Evolutionary conservation across 2,888 invertebrate genomes (phyloP).

Genomic region (Quadroppia sp.): DNA sequence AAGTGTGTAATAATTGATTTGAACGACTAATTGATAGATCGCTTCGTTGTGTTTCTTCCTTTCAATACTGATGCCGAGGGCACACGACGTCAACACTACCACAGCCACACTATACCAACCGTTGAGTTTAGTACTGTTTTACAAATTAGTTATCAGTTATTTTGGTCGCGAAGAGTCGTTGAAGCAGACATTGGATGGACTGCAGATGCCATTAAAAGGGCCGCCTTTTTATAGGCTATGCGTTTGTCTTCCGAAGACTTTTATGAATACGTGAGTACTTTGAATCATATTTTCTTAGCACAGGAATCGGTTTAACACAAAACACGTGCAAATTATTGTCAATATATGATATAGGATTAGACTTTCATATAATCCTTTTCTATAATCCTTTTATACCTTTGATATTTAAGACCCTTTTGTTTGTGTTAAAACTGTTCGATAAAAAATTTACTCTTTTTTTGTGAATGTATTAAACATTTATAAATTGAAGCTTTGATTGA

Average conservation of each 20-base stretch:
- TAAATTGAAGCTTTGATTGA: not conserved
- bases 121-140: conserved; percentile 47
- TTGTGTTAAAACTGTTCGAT: too few species aligned
- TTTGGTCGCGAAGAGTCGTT: conserved; percentile 46
- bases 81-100: conserved; percentile 42
- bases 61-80: conserved; percentile 46
- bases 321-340: too few species aligned
- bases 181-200: conserved; percentile 45
- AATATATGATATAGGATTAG: too few species aligned
- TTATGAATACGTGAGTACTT: conserved; percentile 45
- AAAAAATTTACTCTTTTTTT: too few species aligned
- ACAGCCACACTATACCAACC: conserved; percentile 46
- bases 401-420: too few species aligned
- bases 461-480: too few species aligned
- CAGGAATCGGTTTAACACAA: too few species aligned
- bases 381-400: too few species aligned
- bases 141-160: conserved; percentile 47
- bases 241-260: conserved; percentile 46
- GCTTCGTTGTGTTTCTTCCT: conserved; percentile 47
- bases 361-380: too few species aligned
- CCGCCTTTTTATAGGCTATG: conserved; percentile 47
- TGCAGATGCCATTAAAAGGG: conserved; percentile 46
- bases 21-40: conserved; percentile 42
- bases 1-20: not conserved
- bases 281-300: not conserved